A percentile compares a stretch with the other conserved stretches of the same genome.
phyloP scores from a whole-genome alignment of 2,888 invertebrate species.

The Tipula lateralis region DNA sequence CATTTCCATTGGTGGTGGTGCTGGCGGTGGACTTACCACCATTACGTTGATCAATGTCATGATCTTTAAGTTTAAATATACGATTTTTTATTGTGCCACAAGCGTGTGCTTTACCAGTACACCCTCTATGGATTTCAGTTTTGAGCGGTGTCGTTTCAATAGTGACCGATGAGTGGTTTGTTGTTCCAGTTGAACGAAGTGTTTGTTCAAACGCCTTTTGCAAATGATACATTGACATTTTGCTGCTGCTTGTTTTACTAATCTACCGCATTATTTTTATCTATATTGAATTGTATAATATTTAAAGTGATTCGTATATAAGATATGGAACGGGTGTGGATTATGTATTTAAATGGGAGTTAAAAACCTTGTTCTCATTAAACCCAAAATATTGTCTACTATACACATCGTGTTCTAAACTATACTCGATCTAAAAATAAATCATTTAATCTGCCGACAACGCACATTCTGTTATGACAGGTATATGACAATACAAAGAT shows the following conservation, averaged over 20 bases:
- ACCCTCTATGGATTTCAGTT: constrained; percentile 59
- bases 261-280: not conserved
- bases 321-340: not conserved
- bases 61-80: not conserved
- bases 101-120: constrained; percentile 72
- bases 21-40: not conserved
- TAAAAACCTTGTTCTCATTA: not conserved
- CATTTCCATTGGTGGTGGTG: not conserved
- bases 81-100: constrained; percentile 53
- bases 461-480: constrained; percentile 4
- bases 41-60: not conserved
- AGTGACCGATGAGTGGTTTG: not conserved
- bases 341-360: not conserved
- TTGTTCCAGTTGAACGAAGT: constrained; percentile 40
- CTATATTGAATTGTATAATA: not conserved
- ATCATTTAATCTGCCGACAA: constrained; percentile 13
- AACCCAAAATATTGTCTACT: not conserved
- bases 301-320: not conserved
- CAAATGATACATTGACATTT: constrained; percentile 43
- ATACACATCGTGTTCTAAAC: not conserved
- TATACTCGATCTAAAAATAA: not conserved
- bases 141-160: constrained; percentile 36
- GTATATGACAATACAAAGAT: not conserved
- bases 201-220: constrained; percentile 47
- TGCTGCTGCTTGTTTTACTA: not conserved